These are phyloP conservation scores for Tipula lateralis DNA, from an alignment of 2,888 invertebrate genomes.

Conservation along the genomic window DNA sequence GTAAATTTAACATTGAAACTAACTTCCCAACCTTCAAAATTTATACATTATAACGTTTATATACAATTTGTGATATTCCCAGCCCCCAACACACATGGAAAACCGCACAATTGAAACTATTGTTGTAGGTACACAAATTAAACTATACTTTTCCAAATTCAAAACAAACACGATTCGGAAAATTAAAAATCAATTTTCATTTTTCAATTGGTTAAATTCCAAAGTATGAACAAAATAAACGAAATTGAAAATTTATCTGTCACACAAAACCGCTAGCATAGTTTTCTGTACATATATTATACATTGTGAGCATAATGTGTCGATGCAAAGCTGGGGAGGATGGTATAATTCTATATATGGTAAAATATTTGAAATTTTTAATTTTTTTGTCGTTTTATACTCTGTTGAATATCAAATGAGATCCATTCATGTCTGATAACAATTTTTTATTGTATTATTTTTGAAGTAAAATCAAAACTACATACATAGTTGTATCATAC, in stretches of 20 bases:
- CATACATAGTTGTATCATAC: neutral
- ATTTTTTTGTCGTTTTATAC: neutral
- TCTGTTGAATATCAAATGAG: neutral
- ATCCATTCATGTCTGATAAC: neutral
- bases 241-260: neutral
- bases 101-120: no score
- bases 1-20: no score
- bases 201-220: slow-evolving; percentile 19
- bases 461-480: neutral
- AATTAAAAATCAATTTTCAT: slow-evolving; percentile 19
- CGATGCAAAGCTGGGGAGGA: neutral
- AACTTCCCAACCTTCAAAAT: no score
- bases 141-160: neutral
- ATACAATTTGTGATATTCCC: no score
- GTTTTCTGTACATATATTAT: neutral
- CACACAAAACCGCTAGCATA: neutral
- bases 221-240: neutral
- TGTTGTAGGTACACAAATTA: neutral
- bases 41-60: no score
- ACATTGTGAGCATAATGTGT: neutral
- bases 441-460: neutral
- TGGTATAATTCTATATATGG: neutral
- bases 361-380: neutral
- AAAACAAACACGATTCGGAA: neutral
- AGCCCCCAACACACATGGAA: no score